Evolutionary conservation across 2,113 vertebrate species (phyloP).

Genomic region (Pterocles orientalis): DNA sequence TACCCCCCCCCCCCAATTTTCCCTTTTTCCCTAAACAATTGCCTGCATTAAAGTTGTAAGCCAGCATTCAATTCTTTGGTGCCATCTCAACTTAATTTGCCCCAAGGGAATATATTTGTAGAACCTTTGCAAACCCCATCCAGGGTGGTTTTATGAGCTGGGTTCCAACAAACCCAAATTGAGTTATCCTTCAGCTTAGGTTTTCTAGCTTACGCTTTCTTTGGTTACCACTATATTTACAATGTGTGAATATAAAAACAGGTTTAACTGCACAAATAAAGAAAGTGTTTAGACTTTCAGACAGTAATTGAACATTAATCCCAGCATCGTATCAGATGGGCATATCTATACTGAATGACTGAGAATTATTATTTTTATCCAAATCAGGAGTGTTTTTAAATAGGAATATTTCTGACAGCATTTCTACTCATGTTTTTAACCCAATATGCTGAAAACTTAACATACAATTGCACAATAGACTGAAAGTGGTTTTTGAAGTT

Average conservation of each 20-base stretch:
- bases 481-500: neutral
- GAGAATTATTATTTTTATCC: neutral
- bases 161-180: too few species aligned
- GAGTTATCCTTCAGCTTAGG: neutral
- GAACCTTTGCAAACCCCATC: too few species aligned
- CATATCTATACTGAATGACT: neutral
- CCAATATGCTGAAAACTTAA: neutral
- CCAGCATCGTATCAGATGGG: accelerated
- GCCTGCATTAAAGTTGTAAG: too few species aligned
- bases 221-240: neutral
- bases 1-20: too few species aligned
- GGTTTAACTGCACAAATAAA: neutral
- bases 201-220: neutral
- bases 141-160: too few species aligned
- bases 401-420: neutral
- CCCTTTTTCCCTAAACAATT: too few species aligned
- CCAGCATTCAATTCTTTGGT: too few species aligned
- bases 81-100: too few species aligned
- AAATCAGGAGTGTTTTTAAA: neutral
- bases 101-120: too few species aligned
- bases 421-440: neutral
- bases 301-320: neutral
- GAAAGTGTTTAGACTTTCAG: neutral
- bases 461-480: neutral
- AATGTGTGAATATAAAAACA: neutral